Conservation (phyloP, 1,140 invertebrate species). For the Sycobia sp. region DNA sequence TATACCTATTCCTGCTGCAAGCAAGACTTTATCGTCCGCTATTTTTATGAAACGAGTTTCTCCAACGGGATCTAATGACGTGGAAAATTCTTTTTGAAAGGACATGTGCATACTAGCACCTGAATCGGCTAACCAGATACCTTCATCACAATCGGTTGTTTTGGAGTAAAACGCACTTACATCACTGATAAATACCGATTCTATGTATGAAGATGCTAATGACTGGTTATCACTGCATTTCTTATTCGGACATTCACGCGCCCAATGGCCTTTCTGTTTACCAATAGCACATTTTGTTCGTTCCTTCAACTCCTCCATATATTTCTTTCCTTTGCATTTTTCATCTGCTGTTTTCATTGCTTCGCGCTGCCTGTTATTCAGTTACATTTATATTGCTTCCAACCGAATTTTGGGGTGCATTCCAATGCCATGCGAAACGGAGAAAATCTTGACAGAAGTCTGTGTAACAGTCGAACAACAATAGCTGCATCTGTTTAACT, state of each 20-base stretch:
- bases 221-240: neutral
- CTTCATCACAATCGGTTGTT: neutral
- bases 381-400: neutral
- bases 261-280: neutral
- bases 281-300: neutral
- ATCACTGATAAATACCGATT: too few relatives aligned
- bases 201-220: too few relatives aligned
- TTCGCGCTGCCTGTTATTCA: too few relatives aligned
- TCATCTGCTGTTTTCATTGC: neutral
- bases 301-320: neutral
- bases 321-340: neutral
- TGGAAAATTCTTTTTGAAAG: neutral
- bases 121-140: neutral
- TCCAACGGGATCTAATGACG: neutral
- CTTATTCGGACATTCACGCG: neutral
- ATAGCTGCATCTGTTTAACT: neutral
- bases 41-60: neutral
- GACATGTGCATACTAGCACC: neutral
- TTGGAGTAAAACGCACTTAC: neutral
- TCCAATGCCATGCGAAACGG: slow-evolving; percentile 19
- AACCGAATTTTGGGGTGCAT: slow-evolving; percentile 9
- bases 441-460: slow-evolving; percentile 8
- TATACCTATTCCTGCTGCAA: slow-evolving; percentile 10
- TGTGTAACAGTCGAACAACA: neutral
- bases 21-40: neutral